These are phyloP conservation scores for Anticlea derivata DNA, from an alignment of 2,888 invertebrate species.

Conservation along the genomic window DNA sequence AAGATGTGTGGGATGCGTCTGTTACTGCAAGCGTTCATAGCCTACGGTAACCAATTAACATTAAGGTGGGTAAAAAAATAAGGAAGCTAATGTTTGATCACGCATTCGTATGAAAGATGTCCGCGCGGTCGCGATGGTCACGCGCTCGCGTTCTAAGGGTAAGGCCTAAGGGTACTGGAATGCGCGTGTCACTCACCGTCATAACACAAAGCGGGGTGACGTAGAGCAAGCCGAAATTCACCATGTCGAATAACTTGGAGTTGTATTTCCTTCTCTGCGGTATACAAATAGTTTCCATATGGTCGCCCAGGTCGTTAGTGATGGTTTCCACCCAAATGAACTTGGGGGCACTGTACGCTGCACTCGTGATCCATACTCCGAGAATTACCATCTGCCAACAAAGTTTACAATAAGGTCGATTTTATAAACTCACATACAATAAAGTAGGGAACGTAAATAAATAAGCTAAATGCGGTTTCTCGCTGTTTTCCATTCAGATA, in stretches of 20 bases:
- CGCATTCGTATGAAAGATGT: too few relatives aligned
- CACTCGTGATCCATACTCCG: slow-evolving; percentile 92
- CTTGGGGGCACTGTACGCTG: slow-evolving; percentile 92
- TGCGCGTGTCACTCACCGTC: slow-evolving; percentile 81
- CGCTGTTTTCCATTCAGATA: not conserved
- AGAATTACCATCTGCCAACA: slow-evolving; percentile 87
- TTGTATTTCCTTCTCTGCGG: slow-evolving; percentile 90
- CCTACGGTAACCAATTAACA: too few relatives aligned
- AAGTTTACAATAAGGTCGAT: slow-evolving; percentile 24
- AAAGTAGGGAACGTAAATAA: slow-evolving; percentile 20
- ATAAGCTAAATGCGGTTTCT: slow-evolving; percentile 17
- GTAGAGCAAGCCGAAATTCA: slow-evolving; percentile 93
- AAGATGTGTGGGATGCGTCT: too few relatives aligned
- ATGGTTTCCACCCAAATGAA: slow-evolving; percentile 93
- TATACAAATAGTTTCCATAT: slow-evolving; percentile 88
- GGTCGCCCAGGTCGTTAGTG: slow-evolving; percentile 82
- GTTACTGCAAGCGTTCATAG: too few relatives aligned
- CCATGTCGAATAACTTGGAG: slow-evolving; percentile 90
- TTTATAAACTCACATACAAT: too few relatives aligned
- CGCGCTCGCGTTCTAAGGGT: too few relatives aligned
- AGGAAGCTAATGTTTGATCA: too few relatives aligned
- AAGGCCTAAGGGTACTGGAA: too few relatives aligned
- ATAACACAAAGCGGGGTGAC: slow-evolving; percentile 91
- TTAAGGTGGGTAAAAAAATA: too few relatives aligned
- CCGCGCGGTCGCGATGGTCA: too few relatives aligned